Conservation (phyloP, 2,797 vertebrate species). For the Oophaga sylvatica region DNA sequence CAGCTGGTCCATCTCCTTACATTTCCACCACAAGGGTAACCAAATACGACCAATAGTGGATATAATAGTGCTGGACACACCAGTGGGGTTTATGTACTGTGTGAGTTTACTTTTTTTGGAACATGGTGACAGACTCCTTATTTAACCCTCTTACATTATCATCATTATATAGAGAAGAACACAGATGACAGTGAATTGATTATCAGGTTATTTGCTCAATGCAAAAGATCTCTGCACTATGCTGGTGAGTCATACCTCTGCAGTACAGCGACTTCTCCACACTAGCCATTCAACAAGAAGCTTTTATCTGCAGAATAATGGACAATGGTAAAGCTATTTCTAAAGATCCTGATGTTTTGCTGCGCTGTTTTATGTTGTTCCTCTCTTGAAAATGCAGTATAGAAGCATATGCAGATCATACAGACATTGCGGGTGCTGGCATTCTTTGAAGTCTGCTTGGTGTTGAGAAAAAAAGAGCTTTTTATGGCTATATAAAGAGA, state of each 20-base stretch:
- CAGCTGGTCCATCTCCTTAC: too few species aligned
- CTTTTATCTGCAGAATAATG: conserved; percentile 30
- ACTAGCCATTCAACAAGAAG: conserved; percentile 31
- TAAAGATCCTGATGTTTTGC: background rate
- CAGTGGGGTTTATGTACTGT: too few species aligned
- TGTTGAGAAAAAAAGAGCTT: background rate
- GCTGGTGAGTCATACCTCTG: conserved; percentile 58
- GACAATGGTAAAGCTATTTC: conserved; percentile 21
- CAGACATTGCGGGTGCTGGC: background rate
- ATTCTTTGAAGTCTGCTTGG: conserved; percentile 2
- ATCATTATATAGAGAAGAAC: background rate
- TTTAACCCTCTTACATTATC: background rate
- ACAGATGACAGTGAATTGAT: conserved; percentile 23
- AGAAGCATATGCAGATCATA: background rate
- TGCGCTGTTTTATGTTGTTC: background rate
- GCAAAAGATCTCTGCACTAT: conserved; percentile 26
- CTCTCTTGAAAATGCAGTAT: background rate
- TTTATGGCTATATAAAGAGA: background rate
- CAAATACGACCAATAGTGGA: too few species aligned
- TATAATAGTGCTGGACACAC: too few species aligned
- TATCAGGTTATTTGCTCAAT: conserved; percentile 37
- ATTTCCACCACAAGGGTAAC: too few species aligned
- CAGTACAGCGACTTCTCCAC: conserved; percentile 40
- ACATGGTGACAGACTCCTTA: too few species aligned
- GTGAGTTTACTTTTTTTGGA: too few species aligned